Evolutionary conservation across 1,140 invertebrate genomes (phyloP).

Genomic region (Drosophila grimshawi): DNA sequence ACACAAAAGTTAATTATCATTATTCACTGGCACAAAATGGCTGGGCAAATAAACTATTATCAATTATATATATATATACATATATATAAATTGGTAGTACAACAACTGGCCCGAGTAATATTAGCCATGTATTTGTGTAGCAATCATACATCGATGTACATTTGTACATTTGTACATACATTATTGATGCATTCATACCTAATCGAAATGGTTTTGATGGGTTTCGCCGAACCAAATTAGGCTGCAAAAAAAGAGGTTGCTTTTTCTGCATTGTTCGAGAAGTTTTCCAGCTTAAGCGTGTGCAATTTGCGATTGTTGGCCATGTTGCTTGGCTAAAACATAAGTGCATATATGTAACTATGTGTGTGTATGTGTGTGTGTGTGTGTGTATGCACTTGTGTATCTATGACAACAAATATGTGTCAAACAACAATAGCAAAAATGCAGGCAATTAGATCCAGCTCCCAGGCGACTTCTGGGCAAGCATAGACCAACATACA

Average conservation of each 20-base stretch:
- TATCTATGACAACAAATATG: conserved; percentile 47
- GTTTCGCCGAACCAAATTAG: not conserved
- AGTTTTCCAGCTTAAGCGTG: conserved; percentile 15
- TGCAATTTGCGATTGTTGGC: conserved; percentile 13
- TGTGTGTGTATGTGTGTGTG: not conserved
- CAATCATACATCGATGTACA: not conserved
- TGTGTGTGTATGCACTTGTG: conserved; percentile 13
- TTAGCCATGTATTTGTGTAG: too few species aligned
- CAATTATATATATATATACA: too few species aligned
- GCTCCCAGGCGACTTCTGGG: conserved; percentile 50
- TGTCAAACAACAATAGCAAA: conserved; percentile 33
- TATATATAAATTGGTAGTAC: too few species aligned
- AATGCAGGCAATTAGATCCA: conserved; percentile 47
- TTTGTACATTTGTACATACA: too few species aligned
- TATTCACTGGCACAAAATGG: not conserved
- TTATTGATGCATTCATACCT: not conserved
- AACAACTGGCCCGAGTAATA: too few species aligned
- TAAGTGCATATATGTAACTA: too few species aligned
- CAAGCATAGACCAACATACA: conserved; percentile 49
- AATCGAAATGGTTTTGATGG: conserved; percentile 1
- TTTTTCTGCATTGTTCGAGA: conserved; percentile 2
- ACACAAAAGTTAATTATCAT: not conserved
- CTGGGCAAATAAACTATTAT: too few species aligned
- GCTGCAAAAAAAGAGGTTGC: not conserved
- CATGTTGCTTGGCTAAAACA: conserved; percentile 14